A percentile compares a stretch with the other conserved stretches of the same genome.
These are phyloP conservation scores for Crocallis elinguaria DNA, from an alignment of 2,888 invertebrate species.

Conservation along the genomic window DNA sequence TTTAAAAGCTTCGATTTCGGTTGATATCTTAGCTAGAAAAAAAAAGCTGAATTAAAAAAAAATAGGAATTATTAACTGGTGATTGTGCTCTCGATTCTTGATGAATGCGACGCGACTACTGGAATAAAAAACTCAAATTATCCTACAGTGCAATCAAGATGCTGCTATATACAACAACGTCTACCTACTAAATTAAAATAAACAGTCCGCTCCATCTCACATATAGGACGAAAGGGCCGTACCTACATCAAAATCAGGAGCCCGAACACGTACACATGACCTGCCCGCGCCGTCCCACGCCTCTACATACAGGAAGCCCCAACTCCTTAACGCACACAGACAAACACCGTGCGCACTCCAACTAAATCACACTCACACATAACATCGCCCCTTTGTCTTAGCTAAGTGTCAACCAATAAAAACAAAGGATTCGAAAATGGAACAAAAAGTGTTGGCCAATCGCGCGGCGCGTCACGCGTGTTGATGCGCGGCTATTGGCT, in stretches of 20 bases:
- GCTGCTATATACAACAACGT: not conserved
- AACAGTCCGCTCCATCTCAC: slow-evolving; percentile 65
- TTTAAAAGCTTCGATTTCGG: too few relatives aligned
- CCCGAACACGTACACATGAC: slow-evolving; percentile 68
- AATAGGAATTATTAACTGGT: too few relatives aligned
- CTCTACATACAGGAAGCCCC: slow-evolving; percentile 62
- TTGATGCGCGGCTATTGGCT: slow-evolving; percentile 83
- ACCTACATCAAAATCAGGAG: slow-evolving; percentile 78
- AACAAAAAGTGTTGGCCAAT: slow-evolving; percentile 83
- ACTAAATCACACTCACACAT: slow-evolving; percentile 74
- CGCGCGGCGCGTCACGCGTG: slow-evolving; percentile 79
- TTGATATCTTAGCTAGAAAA: too few relatives aligned
- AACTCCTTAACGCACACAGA: slow-evolving; percentile 78
- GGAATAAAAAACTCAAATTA: too few relatives aligned
- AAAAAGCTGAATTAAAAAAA: too few relatives aligned
- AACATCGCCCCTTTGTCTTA: slow-evolving; percentile 82
- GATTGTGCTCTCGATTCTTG: too few relatives aligned
- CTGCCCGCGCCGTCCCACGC: slow-evolving; percentile 59
- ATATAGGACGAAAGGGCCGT: slow-evolving; percentile 64
- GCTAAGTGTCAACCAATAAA: slow-evolving; percentile 85
- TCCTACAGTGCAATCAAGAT: too few relatives aligned
- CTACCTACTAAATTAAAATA: slow-evolving; percentile 52
- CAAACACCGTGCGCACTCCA: slow-evolving; percentile 46
- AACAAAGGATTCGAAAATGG: slow-evolving; percentile 84
- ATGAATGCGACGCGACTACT: too few relatives aligned